phyloP scores from a whole-genome alignment of 2,888 invertebrate genomes.

The Tetragonisca angustula region DNA sequence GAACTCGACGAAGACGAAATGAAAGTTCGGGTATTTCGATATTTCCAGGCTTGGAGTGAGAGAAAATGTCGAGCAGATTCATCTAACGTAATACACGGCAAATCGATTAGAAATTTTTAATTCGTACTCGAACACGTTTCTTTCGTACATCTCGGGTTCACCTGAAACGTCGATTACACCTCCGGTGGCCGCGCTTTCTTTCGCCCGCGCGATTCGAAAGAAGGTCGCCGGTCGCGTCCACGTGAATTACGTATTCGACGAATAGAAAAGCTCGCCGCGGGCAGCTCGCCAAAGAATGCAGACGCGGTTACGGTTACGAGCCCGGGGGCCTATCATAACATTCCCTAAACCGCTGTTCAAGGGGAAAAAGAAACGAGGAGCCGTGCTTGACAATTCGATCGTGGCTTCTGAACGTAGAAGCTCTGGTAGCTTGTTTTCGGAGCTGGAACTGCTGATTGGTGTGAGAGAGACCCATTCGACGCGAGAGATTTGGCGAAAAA shows the following conservation, averaged over 20 bases:
- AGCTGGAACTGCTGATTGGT: neutral
- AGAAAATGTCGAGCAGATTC: no score
- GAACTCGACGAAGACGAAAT: no score
- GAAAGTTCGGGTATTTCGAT: no score
- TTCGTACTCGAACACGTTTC: no score
- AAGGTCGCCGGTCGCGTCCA: slow-evolving; percentile 61
- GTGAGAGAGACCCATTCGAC: no score
- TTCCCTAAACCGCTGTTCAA: slow-evolving; percentile 71
- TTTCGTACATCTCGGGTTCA: no score
- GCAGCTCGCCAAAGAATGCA: slow-evolving; percentile 80
- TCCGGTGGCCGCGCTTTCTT: slow-evolving; percentile 21
- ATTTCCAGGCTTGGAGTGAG: no score
- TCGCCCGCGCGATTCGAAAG: slow-evolving; percentile 65
- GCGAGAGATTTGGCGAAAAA: no score
- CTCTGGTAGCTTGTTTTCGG: neutral
- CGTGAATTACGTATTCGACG: slow-evolving; percentile 77
- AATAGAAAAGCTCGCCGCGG: slow-evolving; percentile 74
- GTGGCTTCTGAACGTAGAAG: neutral
- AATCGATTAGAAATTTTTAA: no score
- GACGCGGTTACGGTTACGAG: slow-evolving; percentile 75
- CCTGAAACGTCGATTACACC: no score
- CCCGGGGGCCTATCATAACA: slow-evolving; percentile 79
- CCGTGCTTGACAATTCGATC: neutral
- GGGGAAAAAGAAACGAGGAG: slow-evolving; percentile 63
- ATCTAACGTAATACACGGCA: no score